Percentiles rank a stretch among this genome's conserved stretches.
phyloP scores from a whole-genome alignment of 2,888 invertebrate genomes.

The Leptarthrus brevirostris region DNA sequence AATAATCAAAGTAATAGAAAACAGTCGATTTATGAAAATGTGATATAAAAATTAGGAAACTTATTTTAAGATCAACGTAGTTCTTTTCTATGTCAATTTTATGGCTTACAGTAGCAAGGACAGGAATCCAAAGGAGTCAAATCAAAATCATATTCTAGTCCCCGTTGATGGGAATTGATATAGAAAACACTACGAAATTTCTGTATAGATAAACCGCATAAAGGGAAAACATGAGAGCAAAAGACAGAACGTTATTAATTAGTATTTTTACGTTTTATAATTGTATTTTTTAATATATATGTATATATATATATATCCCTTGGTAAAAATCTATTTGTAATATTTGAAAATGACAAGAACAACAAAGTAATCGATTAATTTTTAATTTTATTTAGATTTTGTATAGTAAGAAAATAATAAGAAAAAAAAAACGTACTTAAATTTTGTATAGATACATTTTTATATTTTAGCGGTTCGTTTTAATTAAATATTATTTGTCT shows the following conservation, averaged over 20 bases:
- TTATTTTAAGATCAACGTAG: not conserved
- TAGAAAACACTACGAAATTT: not conserved
- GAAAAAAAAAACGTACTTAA: no score
- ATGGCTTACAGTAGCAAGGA: no score
- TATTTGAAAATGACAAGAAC: not conserved
- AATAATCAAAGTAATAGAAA: no score
- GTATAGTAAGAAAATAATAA: no score
- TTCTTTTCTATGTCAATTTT: no score
- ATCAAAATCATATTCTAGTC: not conserved
- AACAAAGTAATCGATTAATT: not conserved
- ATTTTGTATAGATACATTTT: not conserved
- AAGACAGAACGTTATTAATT: conserved; percentile 22
- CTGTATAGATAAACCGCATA: conserved; percentile 13
- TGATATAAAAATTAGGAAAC: conserved; percentile 30
- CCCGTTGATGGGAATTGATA: not conserved
- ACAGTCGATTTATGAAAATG: not conserved
- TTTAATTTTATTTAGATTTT: conserved; percentile 4
- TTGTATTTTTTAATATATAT: no score
- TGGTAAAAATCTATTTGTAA: no score
- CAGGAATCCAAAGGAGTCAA: no score
- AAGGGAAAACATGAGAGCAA: conserved; percentile 30
- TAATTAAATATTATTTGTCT: not conserved
- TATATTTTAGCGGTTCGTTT: not conserved
- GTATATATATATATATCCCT: no score
- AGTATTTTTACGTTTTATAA: not conserved